Conservation (phyloP, 2,113 vertebrate species). For the Trogon surrucura region DNA sequence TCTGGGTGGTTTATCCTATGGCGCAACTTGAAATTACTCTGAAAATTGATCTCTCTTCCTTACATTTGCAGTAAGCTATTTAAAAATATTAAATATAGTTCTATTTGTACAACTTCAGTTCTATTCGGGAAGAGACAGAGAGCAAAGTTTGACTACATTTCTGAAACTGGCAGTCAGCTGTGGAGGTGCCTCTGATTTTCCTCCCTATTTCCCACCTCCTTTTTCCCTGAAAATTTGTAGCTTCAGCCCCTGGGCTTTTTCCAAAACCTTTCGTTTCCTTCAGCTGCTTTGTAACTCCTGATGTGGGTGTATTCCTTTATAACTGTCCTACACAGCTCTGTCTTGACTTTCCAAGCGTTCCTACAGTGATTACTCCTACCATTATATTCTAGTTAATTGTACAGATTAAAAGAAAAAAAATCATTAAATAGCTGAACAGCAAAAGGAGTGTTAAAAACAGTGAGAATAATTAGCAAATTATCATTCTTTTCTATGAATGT, state of each 20-base stretch:
- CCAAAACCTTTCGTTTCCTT: not conserved
- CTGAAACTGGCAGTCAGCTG: not conserved
- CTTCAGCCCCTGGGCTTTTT: not conserved
- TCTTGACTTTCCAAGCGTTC: not conserved
- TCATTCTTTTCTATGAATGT: conserved; percentile 28
- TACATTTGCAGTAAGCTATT: not conserved
- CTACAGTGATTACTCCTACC: not conserved
- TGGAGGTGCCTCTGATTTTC: not conserved
- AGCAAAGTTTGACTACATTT: not conserved
- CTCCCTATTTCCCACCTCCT: not conserved
- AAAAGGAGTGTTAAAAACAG: conserved; percentile 17
- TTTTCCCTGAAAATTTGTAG: not conserved
- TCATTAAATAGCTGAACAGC: conserved; percentile 24
- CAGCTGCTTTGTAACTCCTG: not conserved
- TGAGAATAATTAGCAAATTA: conserved; percentile 60
- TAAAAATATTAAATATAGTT: not conserved
- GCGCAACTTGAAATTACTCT: not conserved
- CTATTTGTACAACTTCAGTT: not conserved
- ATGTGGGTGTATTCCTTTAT: not conserved
- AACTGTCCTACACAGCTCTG: not conserved
- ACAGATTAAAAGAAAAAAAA: conserved; percentile 26
- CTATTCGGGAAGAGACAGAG: not conserved
- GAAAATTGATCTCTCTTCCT: not conserved
- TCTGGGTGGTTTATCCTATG: not conserved
- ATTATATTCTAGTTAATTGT: conserved; percentile 23